A percentile compares a stretch with the other conserved stretches of the same genome.
Conservation (phyloP, 2,113 vertebrate genomes). For the Coregonus clupeaformis region DNA sequence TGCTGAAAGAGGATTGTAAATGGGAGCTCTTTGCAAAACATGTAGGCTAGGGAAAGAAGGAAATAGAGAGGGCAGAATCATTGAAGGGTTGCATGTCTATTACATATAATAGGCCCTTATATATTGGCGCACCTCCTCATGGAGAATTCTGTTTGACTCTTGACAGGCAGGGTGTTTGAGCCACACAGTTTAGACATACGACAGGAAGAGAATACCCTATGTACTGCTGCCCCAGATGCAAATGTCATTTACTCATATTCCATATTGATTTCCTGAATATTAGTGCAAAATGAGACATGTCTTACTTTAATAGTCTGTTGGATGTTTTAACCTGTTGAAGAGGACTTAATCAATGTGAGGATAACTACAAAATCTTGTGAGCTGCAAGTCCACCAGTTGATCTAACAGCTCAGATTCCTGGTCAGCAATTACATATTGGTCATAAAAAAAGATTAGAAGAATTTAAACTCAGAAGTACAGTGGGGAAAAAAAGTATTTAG, state of each 20-base stretch:
- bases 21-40: background rate
- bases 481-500: too few relatives aligned
- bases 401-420: too few relatives aligned
- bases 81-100: background rate
- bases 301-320: slow-evolving; percentile 10
- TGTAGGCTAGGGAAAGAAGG: background rate
- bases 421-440: too few relatives aligned
- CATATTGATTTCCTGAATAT: slow-evolving; percentile 9
- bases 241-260: slow-evolving; percentile 29
- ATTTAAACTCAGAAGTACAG: too few relatives aligned
- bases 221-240: slow-evolving; percentile 37
- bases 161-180: slow-evolving; percentile 18
- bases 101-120: background rate
- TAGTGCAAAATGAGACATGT: slow-evolving; percentile 26
- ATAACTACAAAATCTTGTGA: background rate
- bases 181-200: background rate
- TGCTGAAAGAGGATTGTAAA: background rate
- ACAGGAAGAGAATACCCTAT: background rate
- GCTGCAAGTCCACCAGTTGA: too few relatives aligned
- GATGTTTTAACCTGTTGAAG: background rate
- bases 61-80: background rate
- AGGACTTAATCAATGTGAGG: slow-evolving; percentile 3
- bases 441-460: too few relatives aligned
- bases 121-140: slow-evolving; percentile 1
- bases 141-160: slow-evolving; percentile 17